phyloP scores from a whole-genome alignment of 2,797 vertebrate genomes.

The Muscicapa striata region DNA sequence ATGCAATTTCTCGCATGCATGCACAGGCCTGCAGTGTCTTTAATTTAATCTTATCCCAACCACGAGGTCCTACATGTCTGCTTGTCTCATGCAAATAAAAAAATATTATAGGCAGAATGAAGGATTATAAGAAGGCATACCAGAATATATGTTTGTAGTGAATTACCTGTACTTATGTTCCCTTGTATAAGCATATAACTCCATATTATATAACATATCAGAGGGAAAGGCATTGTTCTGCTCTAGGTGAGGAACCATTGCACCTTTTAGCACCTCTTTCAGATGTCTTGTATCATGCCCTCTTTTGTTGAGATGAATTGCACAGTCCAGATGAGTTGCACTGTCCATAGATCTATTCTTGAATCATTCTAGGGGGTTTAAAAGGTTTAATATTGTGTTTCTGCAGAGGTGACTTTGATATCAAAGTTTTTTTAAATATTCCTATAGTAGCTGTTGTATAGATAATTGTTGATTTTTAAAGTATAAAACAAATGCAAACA shows the following conservation, averaged over 20 bases:
- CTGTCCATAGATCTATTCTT: neutral
- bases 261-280: neutral
- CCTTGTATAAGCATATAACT: neutral
- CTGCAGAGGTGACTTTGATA: neutral
- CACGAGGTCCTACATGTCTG: rapidly evolving
- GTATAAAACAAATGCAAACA: neutral
- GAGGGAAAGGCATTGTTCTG: neutral
- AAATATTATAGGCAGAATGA: neutral
- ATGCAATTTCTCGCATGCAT: neutral
- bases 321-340: neutral
- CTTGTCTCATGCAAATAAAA: neutral
- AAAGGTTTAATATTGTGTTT: neutral
- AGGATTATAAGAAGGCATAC: neutral
- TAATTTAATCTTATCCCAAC: neutral
- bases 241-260: neutral
- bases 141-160: neutral
- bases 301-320: neutral
- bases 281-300: rapidly evolving
- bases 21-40: neutral
- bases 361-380: neutral
- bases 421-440: neutral
- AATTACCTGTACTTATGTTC: neutral
- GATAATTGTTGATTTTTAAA: neutral
- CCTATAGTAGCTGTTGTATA: neutral
- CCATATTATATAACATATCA: neutral